phyloP scores from a whole-genome alignment of 2,888 invertebrate genomes.

The Cheiracanthium punctorium region DNA sequence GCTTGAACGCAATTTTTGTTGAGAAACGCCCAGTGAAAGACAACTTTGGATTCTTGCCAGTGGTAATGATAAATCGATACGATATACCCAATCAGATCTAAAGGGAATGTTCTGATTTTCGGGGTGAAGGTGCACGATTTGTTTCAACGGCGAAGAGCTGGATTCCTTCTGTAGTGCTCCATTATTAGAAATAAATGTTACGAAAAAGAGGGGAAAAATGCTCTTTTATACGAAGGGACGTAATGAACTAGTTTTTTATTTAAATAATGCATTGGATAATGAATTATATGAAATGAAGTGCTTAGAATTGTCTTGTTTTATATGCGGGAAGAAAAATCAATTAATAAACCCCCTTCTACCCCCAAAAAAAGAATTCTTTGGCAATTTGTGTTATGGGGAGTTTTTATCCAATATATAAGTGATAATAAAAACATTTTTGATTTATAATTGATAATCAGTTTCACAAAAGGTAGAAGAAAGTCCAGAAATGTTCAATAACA shows the following conservation, averaged over 20 bases:
- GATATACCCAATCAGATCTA: constrained; percentile 69
- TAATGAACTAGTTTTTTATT: background rate
- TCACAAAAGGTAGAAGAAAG: too few species aligned
- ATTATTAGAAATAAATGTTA: constrained; percentile 12
- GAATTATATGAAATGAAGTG: background rate
- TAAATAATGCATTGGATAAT: background rate
- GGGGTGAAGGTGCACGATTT: constrained; percentile 65
- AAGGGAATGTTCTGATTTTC: constrained; percentile 62
- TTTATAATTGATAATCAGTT: too few species aligned
- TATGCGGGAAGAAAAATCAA: too few species aligned
- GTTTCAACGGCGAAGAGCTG: constrained; percentile 52
- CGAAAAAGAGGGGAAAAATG: background rate
- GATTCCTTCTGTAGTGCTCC: background rate
- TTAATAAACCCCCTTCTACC: too few species aligned
- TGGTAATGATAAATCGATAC: constrained; percentile 70
- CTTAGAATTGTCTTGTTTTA: too few species aligned
- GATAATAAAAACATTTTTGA: too few species aligned
- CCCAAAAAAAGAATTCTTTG: too few species aligned
- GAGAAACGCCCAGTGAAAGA: constrained; percentile 61
- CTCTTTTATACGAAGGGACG: background rate
- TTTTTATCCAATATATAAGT: too few species aligned
- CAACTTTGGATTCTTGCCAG: constrained; percentile 68
- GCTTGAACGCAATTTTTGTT: constrained; percentile 55
- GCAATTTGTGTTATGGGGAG: too few species aligned
- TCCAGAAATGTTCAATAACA: too few species aligned